Evolutionary conservation across 2,113 vertebrate genomes (phyloP).

Genomic region (Takifugu flavidus): DNA sequence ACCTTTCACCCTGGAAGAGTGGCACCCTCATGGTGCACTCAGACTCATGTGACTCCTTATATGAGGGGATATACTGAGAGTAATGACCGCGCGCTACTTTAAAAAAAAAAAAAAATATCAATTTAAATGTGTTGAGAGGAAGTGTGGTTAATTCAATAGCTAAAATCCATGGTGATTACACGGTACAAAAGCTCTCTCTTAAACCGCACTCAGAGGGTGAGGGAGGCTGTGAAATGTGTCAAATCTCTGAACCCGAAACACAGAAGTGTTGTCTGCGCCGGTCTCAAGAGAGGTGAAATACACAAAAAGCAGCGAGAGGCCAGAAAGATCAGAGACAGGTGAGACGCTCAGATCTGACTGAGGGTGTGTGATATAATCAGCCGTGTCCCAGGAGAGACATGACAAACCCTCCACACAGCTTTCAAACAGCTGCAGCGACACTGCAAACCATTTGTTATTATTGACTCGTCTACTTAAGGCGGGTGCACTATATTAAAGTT

Average conservation of each 20-base stretch:
- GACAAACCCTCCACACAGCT: neutral
- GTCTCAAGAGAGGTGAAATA: slow-evolving; percentile 14
- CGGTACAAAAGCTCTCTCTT: no score
- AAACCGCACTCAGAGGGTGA: neutral
- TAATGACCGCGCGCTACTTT: no score
- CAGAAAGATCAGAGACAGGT: slow-evolving; percentile 6
- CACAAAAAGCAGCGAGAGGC: slow-evolving; percentile 18
- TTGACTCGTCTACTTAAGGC: neutral
- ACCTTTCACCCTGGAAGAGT: slow-evolving; percentile 57
- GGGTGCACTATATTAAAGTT: neutral
- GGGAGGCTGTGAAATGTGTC: neutral
- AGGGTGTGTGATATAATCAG: slow-evolving; percentile 11
- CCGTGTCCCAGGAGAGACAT: slow-evolving; percentile 3
- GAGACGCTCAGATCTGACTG: slow-evolving; percentile 1
- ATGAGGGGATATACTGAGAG: no score
- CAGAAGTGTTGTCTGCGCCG: slow-evolving; percentile 17
- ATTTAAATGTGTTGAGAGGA: no score
- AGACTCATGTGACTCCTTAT: slow-evolving; percentile 8
- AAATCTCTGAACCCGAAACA: slow-evolving; percentile 16
- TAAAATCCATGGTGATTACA: no score
- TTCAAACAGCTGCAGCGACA: no score
- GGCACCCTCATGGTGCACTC: slow-evolving; percentile 42
- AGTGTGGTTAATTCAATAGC: no score
- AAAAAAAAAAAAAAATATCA: no score
- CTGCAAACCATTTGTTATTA: neutral